Evolutionary conservation across 1,140 invertebrate genomes (phyloP), one percentile per base, ranked within the genome.

Genomic region (Octopus sinensis): DNA sequence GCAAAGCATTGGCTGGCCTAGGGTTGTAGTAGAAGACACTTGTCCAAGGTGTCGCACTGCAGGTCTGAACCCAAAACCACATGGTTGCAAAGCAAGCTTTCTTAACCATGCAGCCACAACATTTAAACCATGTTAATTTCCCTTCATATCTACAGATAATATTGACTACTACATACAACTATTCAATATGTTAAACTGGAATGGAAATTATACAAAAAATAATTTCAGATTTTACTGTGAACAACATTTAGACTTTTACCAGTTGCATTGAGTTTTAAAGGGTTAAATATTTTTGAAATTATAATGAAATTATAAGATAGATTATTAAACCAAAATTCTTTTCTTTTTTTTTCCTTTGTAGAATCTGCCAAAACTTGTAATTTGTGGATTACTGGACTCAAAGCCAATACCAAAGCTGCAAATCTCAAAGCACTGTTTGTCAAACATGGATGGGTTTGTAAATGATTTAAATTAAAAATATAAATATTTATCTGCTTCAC

Each of bases 341-440:
- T 54, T n/a, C 62, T n/a, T 81, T 81, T 71, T 62, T 81, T 81
- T 75, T n/a, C 78, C 84, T 83, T 80, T 43, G 78, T 83, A 52
- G 79, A 83, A 71, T 80, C 79, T 79, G 62, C 30, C 30, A 78
- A 82, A 30, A 86, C 88, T 78, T 84, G 87, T 54, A 91, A 96
- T 90, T 91, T 98, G 6, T 98, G 96, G 96, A 96, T 98, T 73
- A 97, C 96, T 87, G 96, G 96, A 53, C 91, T 98, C 80, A 95
- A 96, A 0, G 94, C 96, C 5, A 93, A 94, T 56, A 98, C 96
- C 52, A 93, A 95, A 62, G 97, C 97, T 53, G 96, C 95, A 76
- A 96, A 98, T 91, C 91, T 98, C 82, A 98, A 98, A 89, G 93
- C 95, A 81, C 93, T 97, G 30, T 97, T 98, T 87, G 96, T 95